Evolutionary conservation across 2,888 invertebrate genomes (phyloP).

Genomic region (Synanthedon vespiformis): DNA sequence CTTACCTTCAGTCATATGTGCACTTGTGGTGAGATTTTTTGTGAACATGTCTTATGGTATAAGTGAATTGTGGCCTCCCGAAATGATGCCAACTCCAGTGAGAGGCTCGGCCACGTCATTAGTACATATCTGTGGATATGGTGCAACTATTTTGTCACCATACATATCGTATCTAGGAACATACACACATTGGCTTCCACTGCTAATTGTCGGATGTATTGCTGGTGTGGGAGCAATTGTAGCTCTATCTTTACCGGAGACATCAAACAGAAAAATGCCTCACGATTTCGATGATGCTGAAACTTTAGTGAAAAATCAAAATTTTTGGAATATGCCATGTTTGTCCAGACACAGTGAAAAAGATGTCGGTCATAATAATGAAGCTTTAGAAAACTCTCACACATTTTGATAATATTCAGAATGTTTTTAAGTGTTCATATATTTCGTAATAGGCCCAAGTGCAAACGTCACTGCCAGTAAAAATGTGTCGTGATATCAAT

Average conservation of each 20-base stretch:
- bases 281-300: slow-evolving; percentile 1
- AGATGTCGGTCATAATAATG: not conserved
- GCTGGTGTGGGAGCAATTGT: slow-evolving; percentile 3
- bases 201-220: slow-evolving; percentile 3
- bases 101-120: slow-evolving; percentile 5
- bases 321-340: slow-evolving; percentile 21
- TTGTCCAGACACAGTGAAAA: slow-evolving; percentile 4
- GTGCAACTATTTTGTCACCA: slow-evolving; percentile 5
- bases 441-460: no score
- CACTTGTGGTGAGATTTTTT: slow-evolving; percentile 6
- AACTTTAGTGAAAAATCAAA: not conserved
- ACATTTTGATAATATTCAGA: no score
- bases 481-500: no score
- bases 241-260: slow-evolving; percentile 5
- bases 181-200: slow-evolving; percentile 4
- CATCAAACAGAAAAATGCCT: slow-evolving; percentile 7
- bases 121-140: slow-evolving; percentile 5
- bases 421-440: no score
- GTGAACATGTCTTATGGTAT: slow-evolving; percentile 5
- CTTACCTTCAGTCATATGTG: slow-evolving; percentile 5
- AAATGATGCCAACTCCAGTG: slow-evolving; percentile 6
- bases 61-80: slow-evolving; percentile 6
- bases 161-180: slow-evolving; percentile 6
- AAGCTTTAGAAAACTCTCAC: no score
- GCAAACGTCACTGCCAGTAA: no score